Evolutionary conservation across 1,140 invertebrate species (phyloP), one percentile per base, ranked within the genome.

Genomic region (Mercenaria mercenaria): DNA sequence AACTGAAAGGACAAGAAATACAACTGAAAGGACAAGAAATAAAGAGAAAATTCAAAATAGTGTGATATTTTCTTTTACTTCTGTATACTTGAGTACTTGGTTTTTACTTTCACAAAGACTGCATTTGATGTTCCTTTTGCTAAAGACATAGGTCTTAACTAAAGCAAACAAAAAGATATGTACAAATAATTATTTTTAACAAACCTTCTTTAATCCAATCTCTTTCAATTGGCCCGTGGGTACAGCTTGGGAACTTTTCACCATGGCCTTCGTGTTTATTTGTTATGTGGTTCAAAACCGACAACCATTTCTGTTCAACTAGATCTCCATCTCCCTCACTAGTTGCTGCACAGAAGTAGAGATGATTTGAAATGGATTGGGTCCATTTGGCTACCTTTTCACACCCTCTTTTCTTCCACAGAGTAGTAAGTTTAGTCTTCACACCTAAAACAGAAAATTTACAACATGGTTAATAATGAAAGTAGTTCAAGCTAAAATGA

Each of bases 241-340:
- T 0, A 76, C 85, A 91, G 20, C 20, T 18, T 32, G 88, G 88
- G 74, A 81, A 90, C 26, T 23, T 18, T 13, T 76, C 72, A 43
- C 59, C 81, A 80, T 91, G 85, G 1, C 86, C 81, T 0, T 88
- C 64, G 74, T 92, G 89, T 39, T 84, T 64, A 56, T 91, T 83
- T 10, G 50, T 18, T 8, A 88, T 80, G 69, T 91, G 91, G 50
- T 92, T 87, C 11, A 76, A 18, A n/a, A 91, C 39, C 3, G 86
- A 88, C 0, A 59, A 15, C 89, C 92, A 93, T 52, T 92, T 92
- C 8, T 76, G n/a, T 13, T 56, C 3, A n/a, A 93, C 82, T n/a
- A 92, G 6, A 11, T 93, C 89, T 47, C 61, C 74, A 47, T 93
- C 59, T 6, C 88, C 83, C 47, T 85, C 43, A n/a, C n/a, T n/a